Base-by-base conservation (phyloP, 2,113 vertebrate genomes). In the Maylandia zebra region DNA sequence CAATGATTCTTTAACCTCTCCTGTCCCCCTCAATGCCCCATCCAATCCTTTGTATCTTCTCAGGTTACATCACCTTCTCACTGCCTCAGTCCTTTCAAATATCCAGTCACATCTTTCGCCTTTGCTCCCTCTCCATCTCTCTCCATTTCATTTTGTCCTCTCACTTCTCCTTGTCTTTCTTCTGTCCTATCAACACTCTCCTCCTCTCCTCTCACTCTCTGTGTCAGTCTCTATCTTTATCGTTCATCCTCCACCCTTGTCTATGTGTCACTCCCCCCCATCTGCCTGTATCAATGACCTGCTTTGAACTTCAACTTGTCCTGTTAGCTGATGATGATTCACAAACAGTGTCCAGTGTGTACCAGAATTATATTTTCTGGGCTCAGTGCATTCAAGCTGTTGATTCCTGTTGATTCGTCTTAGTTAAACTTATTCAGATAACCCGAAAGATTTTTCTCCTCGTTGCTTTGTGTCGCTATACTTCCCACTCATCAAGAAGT, bases 51-150 rank as follows among this genome's bases (percentile, higher is more conserved):
- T 64, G 84, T 83, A 76, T 88, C 76, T 11, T 41, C 53, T 34
- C 8, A 1, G 43, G 81, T 89, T 89, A 32, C 86, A 89, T 91
- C 90, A 78, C 41, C 81, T 86, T 82, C 16, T 87, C 82, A 82
- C 27, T 78, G 27, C 74, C 78, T 84, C 83, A 83, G 56, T 89
- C 81, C 84, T 53, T 83, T 83, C 81, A n/a, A 43, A 87, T 85
- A 86, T 82, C 83, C 32, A 82, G 86, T 89, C 57, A 74, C 83
- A 89, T 53, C 43, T 17, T 43, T 7, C 4, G 24, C 79, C 43
- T 78, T 78, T 78, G 45, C 7, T 78, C 74, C 45, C 4, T 66
- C 52, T 36, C 16, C 19, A 71, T 87, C 24, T 43, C 80, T 43
- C 41, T 5, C 7, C 50, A 9, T 85, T 83, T 88, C 27, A 84